Conservation (phyloP, 2,797 vertebrate species). For the Scleropages formosus region DNA sequence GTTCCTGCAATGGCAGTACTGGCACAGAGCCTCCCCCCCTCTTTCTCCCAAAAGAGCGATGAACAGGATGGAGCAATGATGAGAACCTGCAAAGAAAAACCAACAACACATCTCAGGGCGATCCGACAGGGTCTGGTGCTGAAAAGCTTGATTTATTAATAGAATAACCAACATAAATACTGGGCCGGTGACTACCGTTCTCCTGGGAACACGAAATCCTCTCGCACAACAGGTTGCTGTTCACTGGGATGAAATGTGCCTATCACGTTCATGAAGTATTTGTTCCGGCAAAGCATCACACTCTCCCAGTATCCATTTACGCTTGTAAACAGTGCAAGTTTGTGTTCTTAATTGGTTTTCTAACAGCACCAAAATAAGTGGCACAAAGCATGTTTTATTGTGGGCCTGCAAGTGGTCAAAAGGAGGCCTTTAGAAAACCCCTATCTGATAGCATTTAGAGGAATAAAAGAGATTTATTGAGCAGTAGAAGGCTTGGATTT, state of each 20-base stretch:
- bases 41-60: not conserved
- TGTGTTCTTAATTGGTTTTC: conserved; percentile 40
- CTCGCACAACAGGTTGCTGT: conserved; percentile 31
- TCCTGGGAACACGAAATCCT: conserved; percentile 25
- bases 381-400: conserved; percentile 40
- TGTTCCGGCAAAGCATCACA: conserved; percentile 41
- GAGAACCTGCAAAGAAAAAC: conserved; percentile 31
- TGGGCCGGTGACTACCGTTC: conserved; percentile 24
- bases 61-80: conserved; percentile 40
- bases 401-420: conserved; percentile 28
- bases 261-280: conserved; percentile 34
- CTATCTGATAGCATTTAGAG: conserved; percentile 49
- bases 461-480: conserved; percentile 53
- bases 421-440: conserved; percentile 12
- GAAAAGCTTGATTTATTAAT: conserved; percentile 50
- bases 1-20: not conserved
- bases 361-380: conserved; percentile 36
- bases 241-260: conserved; percentile 23
- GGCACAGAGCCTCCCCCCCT: not conserved
- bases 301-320: conserved; percentile 39
- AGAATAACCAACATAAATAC: conserved; percentile 40
- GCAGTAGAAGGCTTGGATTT: conserved; percentile 38
- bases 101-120: conserved; percentile 27
- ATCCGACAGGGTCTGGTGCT: not conserved
- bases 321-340: conserved; percentile 44